Evolutionary conservation across 2,797 vertebrate genomes (phyloP).

Genomic region (Nannoperca obscura): DNA sequence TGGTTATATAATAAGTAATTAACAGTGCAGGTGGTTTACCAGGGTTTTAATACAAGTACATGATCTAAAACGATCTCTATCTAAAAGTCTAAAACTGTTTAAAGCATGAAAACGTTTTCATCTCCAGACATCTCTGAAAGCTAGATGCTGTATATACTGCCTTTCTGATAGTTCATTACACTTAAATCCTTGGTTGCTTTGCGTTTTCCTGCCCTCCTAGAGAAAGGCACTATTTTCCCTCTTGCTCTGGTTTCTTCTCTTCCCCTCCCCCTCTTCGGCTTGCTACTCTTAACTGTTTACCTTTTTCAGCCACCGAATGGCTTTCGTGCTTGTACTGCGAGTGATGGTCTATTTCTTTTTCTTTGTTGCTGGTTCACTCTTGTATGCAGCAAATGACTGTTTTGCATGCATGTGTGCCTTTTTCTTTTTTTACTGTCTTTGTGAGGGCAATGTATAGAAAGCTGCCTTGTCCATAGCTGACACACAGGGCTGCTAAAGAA

Average conservation of each 20-base stretch:
- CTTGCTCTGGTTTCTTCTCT: constrained; percentile 16
- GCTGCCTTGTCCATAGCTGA: constrained; percentile 13
- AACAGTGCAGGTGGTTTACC: background rate
- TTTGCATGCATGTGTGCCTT: background rate
- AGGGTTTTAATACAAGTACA: background rate
- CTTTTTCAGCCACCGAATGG: constrained; percentile 29
- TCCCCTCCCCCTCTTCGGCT: constrained; percentile 59
- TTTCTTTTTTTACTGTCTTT: background rate
- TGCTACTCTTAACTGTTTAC: constrained; percentile 41
- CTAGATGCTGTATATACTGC: background rate
- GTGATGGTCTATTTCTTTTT: constrained; percentile 3
- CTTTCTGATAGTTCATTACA: background rate
- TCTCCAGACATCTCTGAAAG: background rate
- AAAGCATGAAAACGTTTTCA: background rate
- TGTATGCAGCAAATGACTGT: background rate
- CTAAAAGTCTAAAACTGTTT: background rate
- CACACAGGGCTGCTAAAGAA: constrained; percentile 43
- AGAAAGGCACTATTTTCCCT: constrained; percentile 32
- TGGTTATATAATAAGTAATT: background rate
- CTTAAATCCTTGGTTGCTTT: background rate
- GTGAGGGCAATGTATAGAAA: constrained; percentile 15
- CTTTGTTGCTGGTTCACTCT: constrained; percentile 14
- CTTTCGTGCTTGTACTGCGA: background rate
- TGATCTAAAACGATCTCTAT: too few relatives aligned
- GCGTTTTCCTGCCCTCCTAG: constrained; percentile 13